phyloP scores from a whole-genome alignment of 2,888 invertebrate genomes.

The Oeneis ivallda region DNA sequence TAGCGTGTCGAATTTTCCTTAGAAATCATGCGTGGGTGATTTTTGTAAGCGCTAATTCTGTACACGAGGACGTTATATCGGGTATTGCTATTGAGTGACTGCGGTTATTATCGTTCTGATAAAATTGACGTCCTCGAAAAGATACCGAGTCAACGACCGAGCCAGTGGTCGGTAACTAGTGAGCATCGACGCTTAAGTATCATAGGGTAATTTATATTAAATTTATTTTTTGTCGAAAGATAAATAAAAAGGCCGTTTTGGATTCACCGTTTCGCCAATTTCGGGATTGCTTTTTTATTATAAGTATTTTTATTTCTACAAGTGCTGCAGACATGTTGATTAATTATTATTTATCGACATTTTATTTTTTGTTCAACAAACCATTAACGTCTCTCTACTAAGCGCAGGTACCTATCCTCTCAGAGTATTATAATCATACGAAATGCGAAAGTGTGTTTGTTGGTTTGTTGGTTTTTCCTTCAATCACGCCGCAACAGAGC shows the following conservation, averaged over 20 bases:
- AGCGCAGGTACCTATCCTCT: no score
- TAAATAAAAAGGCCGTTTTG: slow-evolving; percentile 31
- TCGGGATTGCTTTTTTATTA: slow-evolving; percentile 10
- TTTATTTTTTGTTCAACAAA: no score
- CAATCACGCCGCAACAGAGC: no score
- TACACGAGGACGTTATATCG: not conserved
- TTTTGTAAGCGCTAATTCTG: slow-evolving; percentile 21
- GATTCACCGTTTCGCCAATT: slow-evolving; percentile 17
- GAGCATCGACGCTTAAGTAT: slow-evolving; percentile 34
- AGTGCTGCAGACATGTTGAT: not conserved
- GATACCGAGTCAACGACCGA: slow-evolving; percentile 49
- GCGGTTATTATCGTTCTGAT: slow-evolving; percentile 41
- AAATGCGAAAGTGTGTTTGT: no score
- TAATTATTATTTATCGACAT: no score
- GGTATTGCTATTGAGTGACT: slow-evolving; percentile 40
- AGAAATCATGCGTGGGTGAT: slow-evolving; percentile 1
- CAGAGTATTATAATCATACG: no score
- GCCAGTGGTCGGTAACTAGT: slow-evolving; percentile 38
- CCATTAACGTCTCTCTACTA: no score
- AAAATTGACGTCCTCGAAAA: slow-evolving; percentile 41
- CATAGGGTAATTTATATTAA: not conserved
- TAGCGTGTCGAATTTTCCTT: slow-evolving; percentile 1
- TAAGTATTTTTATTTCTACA: not conserved
- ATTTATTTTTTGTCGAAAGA: slow-evolving; percentile 38
- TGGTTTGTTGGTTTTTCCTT: no score